Base-by-base conservation (phyloP, 2,888 invertebrate species). In the Lasioglossum pauxillum region DNA sequence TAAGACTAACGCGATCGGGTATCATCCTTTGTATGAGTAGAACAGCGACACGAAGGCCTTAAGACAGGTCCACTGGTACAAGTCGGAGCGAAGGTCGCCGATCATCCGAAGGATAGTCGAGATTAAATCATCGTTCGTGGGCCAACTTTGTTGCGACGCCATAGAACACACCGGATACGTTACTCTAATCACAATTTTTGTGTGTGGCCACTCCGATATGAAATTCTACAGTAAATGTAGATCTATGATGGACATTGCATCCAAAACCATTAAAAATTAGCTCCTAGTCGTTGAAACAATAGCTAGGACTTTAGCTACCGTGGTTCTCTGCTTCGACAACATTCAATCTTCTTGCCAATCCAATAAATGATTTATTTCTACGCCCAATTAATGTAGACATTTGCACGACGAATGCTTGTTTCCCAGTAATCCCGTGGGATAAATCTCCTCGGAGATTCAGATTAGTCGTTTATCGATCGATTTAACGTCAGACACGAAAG, bases 61-160 rank as follows among this genome's bases (percentile, higher is more conserved):
- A 38, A 41, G 23, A 77, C 80, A n/a, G 46, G 80, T 84, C 84
- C 46, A 16, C 49, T 57, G 74, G 57, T 77, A 75, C 75, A 57
- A 31, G 44, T 71, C 75, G 31, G 35, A 60, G 14, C 72, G 85
- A 84, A 86, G 78, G 80, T 72, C 84, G 46, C 27, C 31, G 46
- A 75, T 80, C 75, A 84, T 80, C 53, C 4, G 75, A 84, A 84
- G 85, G 85, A 38, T 80, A 31, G 64, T 78, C 76, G 67, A 46
- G 44, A 86, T 75, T 84, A 78, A 84, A 80, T 86, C 80, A 81
- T 79, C 73, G 83, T 31, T 53, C n/a, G 38, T 73, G 76, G 76
- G 75, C 60, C 73, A 80, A 75, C 67, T 83, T 74, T 46, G 49
- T 67, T 79, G 74, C 78, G 12, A 16, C 60, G 60, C 16, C 60